Base-by-base conservation (phyloP, 2,888 invertebrate species). In the Dilophus febrilis region DNA sequence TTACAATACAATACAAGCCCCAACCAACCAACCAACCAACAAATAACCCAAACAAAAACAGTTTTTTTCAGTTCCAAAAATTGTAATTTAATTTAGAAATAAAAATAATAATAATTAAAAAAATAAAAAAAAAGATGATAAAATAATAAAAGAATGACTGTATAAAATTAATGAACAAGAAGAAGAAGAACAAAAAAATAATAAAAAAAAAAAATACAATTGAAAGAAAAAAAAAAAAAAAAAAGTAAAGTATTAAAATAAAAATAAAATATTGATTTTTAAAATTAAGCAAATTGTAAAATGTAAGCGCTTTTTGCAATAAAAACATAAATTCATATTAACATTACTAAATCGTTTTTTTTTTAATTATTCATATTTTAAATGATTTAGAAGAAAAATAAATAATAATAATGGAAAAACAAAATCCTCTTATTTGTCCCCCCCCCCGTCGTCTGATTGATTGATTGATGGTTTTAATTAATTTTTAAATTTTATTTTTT, bases 241-340 rank as follows among this genome's bases (percentile, higher is more conserved):
- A 14, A 33, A 16, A 16, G 14, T 22, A 22, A 37, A 37, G n/a
- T n/a, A n/a, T n/a, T n/a, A n/a, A n/a, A n/a, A n/a, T n/a, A n/a
- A n/a, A n/a, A n/a, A n/a, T n/a, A n/a, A n/a, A n/a, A n/a, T n/a
- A n/a, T n/a, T n/a, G n/a, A n/a, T n/a, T n/a, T n/a, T n/a, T 37
- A 30, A 17, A 37, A 12, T 17, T 37, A 37, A 37, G 37, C 18
- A 30, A 37, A 37, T 29, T 37, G 37, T 37, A 37, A 37, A 37
- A 37, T 41, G 44, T 43, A 57, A 59, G 59, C 59, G 59, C 59
- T 58, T 59, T 59, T 59, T 59, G 59, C 57, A 59, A 59, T 58
- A 54, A 56, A 45, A 30, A 30, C 37, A 37, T n/a, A n/a, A 56
- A 45, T 37, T 37, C 37, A 37, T n/a, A n/a, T 37, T 37, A 37